Base-by-base conservation (phyloP, 2,113 vertebrate species). In the Nerophis lumbriciformis region DNA sequence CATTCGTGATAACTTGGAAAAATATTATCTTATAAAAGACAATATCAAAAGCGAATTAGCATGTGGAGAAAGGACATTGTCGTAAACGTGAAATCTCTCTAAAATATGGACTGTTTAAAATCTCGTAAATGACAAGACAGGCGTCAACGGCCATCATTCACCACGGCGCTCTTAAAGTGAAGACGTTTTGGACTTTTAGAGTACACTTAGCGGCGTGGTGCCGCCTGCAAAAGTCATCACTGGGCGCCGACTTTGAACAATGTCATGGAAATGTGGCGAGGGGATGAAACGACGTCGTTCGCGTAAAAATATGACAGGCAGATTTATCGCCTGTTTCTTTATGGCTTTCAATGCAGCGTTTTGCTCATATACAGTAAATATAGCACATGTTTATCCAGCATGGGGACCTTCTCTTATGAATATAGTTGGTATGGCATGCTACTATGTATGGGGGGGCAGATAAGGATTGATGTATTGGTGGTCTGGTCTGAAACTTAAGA, bases 91-190 rank as follows among this genome's bases (percentile, higher is more conserved):
- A 12, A 28, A 39, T 58, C 50, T 61, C 61, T 59, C 9, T 66
- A 14, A 54, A 45, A 48, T 82, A 61, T 76, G 81, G 75, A 66
- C 62, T 66, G 69, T 80, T 83, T 69, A 66, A 74, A 75, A 68
- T 78, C 81, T 65, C 78, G 68, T 86, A 83, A 88, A 85, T 81
- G 78, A 76, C 73, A 80, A 62, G 70, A 66, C 81, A 79, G 63
- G 64, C 75, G 73, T 76, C 63, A 61, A 66, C 38, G 50, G 50
- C 70, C 72, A 71, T 83, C 82, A 73, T 72, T 83, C 72, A 69
- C 36, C 28, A 48, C 42, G 5, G 6, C 45, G 65, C 79, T 76
- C 72, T 76, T 80, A 69, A 82, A 81, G 69, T 64, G 42, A 78
- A 75, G 75, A 81, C 51, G 50, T 61, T 75, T 75, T 65, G 53